These are phyloP conservation scores for Antechinus flavipes DNA, from an alignment of 2,113 vertebrate genomes.

Conservation along the genomic window DNA sequence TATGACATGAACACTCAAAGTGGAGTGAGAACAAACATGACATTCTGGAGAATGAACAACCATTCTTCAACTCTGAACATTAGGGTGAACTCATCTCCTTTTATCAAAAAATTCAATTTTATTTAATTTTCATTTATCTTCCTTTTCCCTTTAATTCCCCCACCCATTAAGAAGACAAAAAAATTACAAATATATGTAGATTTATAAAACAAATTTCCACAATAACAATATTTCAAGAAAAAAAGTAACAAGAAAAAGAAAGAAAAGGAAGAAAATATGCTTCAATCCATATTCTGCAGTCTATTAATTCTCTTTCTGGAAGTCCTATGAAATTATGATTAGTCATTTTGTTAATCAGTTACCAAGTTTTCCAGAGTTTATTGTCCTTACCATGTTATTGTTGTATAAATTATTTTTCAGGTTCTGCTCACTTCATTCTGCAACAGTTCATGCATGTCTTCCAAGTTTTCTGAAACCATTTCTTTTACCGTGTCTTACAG, in stretches of 20 bases:
- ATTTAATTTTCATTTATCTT: neutral
- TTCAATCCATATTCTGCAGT: neutral
- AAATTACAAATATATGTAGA: neutral
- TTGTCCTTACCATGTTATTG: neutral
- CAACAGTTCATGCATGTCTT: neutral
- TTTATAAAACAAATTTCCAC: neutral
- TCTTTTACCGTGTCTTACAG: neutral
- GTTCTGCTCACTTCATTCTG: neutral
- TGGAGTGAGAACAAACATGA: neutral
- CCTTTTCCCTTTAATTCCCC: neutral
- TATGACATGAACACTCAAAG: neutral
- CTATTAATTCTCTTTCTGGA: neutral
- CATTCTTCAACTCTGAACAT: neutral
- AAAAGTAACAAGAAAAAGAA: neutral
- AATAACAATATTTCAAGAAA: neutral
- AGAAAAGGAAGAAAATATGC: neutral
- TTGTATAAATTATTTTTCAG: neutral
- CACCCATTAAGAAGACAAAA: neutral
- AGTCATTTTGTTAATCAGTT: neutral
- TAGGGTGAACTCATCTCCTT: neutral
- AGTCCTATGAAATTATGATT: neutral
- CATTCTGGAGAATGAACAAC: neutral
- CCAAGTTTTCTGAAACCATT: neutral
- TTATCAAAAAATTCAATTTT: neutral
- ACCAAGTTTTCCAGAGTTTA: neutral